Conservation (phyloP, 2,113 vertebrate species). For the Tachycineta bicolor region DNA sequence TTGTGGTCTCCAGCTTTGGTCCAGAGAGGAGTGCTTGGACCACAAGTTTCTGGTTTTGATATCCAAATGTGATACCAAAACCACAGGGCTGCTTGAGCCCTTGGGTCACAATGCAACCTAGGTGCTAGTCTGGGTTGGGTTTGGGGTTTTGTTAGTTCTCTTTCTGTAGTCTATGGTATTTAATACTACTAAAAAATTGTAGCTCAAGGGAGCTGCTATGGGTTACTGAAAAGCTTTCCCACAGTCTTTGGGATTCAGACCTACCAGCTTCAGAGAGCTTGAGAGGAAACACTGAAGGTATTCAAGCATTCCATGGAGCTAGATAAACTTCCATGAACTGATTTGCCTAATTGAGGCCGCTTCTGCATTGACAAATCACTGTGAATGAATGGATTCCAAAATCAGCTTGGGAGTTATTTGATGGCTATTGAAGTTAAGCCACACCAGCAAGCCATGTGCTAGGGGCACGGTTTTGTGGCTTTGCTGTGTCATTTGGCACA, state of each 20-base stretch:
- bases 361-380: slow-evolving; percentile 4
- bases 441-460: background rate
- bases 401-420: slow-evolving; percentile 1
- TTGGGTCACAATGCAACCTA: background rate
- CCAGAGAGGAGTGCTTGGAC: background rate
- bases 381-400: slow-evolving; percentile 32
- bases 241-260: background rate
- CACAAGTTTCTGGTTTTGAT: background rate
- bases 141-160: background rate
- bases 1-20: background rate
- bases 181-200: background rate
- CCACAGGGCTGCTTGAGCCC: background rate
- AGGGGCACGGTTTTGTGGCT: slow-evolving; percentile 8
- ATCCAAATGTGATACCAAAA: background rate
- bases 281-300: background rate
- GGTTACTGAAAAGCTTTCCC: background rate
- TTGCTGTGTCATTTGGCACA: background rate
- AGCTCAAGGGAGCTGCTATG: background rate
- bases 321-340: background rate
- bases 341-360: background rate
- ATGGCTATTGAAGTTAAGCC: slow-evolving; percentile 27
- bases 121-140: background rate
- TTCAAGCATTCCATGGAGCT: background rate
- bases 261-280: background rate
- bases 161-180: background rate